Percentiles rank a stretch among this genome's conserved stretches.
Conservation (phyloP, 1,140 invertebrate species). For the Bombyx mori region DNA sequence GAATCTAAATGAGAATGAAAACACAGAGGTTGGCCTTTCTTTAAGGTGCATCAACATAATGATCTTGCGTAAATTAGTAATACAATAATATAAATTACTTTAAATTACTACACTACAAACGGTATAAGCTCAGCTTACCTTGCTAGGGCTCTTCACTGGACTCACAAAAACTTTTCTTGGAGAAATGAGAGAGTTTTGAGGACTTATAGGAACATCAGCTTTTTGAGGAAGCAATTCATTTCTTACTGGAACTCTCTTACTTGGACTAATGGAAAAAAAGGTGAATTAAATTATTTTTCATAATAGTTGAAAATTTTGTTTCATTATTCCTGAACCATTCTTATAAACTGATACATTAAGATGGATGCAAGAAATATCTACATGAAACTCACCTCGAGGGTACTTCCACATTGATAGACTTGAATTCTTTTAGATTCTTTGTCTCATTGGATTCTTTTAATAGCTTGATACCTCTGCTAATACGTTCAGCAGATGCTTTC, state of each 20-base stretch:
- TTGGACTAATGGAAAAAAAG: slow-evolving; percentile 45
- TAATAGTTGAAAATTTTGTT: no score
- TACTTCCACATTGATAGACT: slow-evolving; percentile 81
- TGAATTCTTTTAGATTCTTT: slow-evolving; percentile 77
- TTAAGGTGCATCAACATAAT: no score
- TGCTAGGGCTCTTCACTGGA: slow-evolving; percentile 73
- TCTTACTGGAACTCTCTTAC: slow-evolving; percentile 65
- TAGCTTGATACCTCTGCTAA: slow-evolving; percentile 71
- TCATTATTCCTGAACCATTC: no score
- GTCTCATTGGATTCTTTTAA: slow-evolving; percentile 56
- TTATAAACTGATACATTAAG: neutral
- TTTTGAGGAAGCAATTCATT: slow-evolving; percentile 44
- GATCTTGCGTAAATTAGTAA: no score
- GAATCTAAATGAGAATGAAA: no score
- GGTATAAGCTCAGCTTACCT: slow-evolving; percentile 33
- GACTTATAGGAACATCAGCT: slow-evolving; percentile 17
- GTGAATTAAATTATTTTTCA: neutral
- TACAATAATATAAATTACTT: neutral
- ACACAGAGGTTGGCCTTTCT: no score
- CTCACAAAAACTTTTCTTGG: slow-evolving; percentile 72
- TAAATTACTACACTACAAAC: no score
- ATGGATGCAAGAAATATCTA: neutral
- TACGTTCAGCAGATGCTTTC: slow-evolving; percentile 74
- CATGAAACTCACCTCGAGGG: slow-evolving; percentile 73
- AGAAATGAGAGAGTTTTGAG: slow-evolving; percentile 56